Conservation (phyloP, 2,797 vertebrate species). For the Bovichtus variegatus region DNA sequence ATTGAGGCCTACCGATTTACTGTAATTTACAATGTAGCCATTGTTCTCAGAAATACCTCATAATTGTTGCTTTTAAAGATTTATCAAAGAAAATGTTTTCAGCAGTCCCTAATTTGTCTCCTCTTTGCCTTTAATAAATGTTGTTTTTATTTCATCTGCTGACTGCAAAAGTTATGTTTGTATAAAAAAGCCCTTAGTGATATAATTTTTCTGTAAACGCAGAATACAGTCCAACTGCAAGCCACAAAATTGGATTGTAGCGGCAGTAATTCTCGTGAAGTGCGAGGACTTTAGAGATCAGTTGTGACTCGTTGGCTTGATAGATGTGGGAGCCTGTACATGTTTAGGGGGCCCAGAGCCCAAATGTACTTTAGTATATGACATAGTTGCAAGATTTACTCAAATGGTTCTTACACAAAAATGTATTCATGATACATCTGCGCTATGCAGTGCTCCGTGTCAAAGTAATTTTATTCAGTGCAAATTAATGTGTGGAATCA, state of each 20-base stretch:
- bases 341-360: constrained; percentile 27
- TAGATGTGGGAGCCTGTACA: constrained; percentile 11
- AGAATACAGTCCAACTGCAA: constrained; percentile 21
- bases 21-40: constrained; percentile 32
- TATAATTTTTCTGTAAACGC: constrained; percentile 40
- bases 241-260: constrained; percentile 58
- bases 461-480: constrained; percentile 17
- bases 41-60: constrained; percentile 39
- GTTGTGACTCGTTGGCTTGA: constrained; percentile 45
- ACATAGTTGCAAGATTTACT: constrained; percentile 32
- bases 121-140: constrained; percentile 47
- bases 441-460: constrained; percentile 10
- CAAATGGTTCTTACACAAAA: constrained; percentile 7
- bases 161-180: constrained; percentile 41
- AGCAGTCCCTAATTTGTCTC: constrained; percentile 45
- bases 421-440: background rate
- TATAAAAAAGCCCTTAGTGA: constrained; percentile 10
- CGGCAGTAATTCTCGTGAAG: constrained; percentile 52
- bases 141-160: constrained; percentile 59
- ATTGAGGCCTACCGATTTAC: constrained; percentile 7
- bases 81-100: constrained; percentile 51
- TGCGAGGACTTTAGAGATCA: constrained; percentile 44
- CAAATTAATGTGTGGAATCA: constrained; percentile 34
- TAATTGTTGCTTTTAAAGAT: constrained; percentile 37
- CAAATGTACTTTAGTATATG: constrained; percentile 16